Percentiles rank a stretch among this genome's conserved stretches.
These are phyloP conservation scores for Syritta pipiens DNA, from an alignment of 2,888 invertebrate genomes.

Conservation along the genomic window DNA sequence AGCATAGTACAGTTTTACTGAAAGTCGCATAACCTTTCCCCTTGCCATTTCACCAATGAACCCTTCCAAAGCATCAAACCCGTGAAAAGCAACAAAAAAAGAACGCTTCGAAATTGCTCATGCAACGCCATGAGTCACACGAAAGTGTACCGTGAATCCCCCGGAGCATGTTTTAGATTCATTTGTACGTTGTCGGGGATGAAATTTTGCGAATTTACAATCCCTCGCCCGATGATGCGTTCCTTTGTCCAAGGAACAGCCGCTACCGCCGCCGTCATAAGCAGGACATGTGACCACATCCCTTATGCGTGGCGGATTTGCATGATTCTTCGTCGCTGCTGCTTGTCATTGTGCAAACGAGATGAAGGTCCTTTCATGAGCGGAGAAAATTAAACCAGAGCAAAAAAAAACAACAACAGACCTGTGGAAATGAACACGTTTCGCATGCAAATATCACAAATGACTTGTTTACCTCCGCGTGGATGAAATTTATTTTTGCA, in stretches of 20 bases:
- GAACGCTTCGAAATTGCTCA: no score
- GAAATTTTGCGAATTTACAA: slow-evolving; percentile 32
- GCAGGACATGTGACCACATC: slow-evolving; percentile 1
- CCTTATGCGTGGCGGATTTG: not conserved
- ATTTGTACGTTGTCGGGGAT: slow-evolving; percentile 10
- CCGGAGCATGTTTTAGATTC: slow-evolving; percentile 17
- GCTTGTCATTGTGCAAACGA: no score
- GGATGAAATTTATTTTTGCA: not conserved
- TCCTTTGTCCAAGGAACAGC: slow-evolving; percentile 14
- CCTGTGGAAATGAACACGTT: slow-evolving; percentile 45
- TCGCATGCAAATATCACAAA: slow-evolving; percentile 59
- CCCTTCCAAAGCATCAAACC: no score
- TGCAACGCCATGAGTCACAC: no score
- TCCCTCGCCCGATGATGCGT: slow-evolving; percentile 13
- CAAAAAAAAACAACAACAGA: not conserved
- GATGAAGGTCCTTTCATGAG: not conserved
- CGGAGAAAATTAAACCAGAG: not conserved
- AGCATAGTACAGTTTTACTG: no score
- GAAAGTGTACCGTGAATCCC: not conserved
- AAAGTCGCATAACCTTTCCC: no score
- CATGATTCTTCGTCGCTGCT: no score
- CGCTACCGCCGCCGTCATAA: not conserved
- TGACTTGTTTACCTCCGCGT: slow-evolving; percentile 44
- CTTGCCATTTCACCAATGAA: no score
- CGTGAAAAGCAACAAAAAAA: no score